These are phyloP conservation scores for Cariama cristata DNA, from an alignment of 2,113 vertebrate species.

Conservation along the genomic window DNA sequence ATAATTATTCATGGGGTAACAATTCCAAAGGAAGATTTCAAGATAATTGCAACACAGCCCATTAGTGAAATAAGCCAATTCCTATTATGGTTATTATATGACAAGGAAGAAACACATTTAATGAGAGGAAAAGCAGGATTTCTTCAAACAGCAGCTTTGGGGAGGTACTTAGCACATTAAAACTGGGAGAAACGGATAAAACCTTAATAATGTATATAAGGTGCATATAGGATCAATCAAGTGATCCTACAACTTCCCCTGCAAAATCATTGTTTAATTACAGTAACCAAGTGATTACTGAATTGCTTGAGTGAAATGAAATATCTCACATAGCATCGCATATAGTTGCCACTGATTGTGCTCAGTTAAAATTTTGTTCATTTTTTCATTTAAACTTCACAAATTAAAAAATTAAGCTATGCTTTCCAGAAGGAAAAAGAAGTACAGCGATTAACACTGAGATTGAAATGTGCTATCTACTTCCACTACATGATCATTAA, in stretches of 20 bases:
- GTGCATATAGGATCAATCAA: background rate
- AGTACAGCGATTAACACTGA: background rate
- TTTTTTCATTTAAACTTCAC: background rate
- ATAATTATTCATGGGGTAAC: background rate
- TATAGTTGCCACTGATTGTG: background rate
- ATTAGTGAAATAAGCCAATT: background rate
- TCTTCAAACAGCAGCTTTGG: background rate
- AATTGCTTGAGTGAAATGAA: background rate
- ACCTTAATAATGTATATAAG: background rate
- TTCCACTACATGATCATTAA: background rate
- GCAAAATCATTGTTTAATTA: background rate
- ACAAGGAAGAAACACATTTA: background rate
- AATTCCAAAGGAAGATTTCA: background rate
- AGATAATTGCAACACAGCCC: background rate
- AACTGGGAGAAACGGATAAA: background rate
- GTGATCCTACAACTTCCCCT: background rate
- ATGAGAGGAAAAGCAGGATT: background rate
- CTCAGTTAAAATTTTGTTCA: background rate
- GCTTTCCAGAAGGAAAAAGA: background rate
- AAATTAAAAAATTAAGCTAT: background rate
- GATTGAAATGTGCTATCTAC: background rate
- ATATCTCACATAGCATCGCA: background rate
- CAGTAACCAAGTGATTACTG: background rate
- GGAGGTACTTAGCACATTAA: background rate
- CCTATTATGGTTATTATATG: background rate